Evolutionary conservation across 2,797 vertebrate genomes (phyloP).

Genomic region (Apogon hyalosoma): DNA sequence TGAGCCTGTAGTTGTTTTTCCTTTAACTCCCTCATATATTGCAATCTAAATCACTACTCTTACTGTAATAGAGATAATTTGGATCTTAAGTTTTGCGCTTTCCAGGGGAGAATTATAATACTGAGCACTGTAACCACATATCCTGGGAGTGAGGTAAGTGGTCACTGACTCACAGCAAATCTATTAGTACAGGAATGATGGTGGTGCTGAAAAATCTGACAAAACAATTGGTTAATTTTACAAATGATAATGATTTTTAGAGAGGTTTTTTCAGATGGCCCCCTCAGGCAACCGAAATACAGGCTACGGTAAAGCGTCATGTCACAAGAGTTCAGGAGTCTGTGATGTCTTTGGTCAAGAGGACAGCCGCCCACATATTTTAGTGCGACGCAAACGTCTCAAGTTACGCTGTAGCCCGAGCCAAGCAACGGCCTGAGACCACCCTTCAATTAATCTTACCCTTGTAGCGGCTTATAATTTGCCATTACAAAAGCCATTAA

Average conservation of each 20-base stretch:
- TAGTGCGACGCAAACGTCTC: constrained; percentile 79
- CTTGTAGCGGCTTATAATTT: constrained; percentile 89
- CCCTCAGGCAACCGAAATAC: constrained; percentile 81
- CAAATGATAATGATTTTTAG: constrained; percentile 88
- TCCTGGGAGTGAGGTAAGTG: constrained; percentile 74
- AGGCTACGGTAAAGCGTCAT: constrained; percentile 63
- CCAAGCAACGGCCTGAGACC: constrained; percentile 77
- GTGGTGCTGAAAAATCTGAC: constrained; percentile 84
- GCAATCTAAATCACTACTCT: constrained; percentile 66
- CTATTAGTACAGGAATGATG: constrained; percentile 86
- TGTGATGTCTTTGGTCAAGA: constrained; percentile 73
- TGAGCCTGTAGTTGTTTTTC: constrained; percentile 71
- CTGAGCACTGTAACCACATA: constrained; percentile 67
- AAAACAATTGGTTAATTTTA: constrained; percentile 90
- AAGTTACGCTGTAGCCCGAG: constrained; percentile 82
- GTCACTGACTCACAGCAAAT: constrained; percentile 69
- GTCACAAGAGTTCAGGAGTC: constrained; percentile 79
- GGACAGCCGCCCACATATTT: constrained; percentile 84
- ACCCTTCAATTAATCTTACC: constrained; percentile 90
- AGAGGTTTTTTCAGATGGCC: constrained; percentile 54
- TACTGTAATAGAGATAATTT: constrained; percentile 64
- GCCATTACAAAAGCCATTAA: constrained; percentile 89
- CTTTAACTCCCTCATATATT: constrained; percentile 66
- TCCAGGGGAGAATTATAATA: constrained; percentile 52
- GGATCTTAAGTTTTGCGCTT: constrained; percentile 59